Percentiles rank a stretch among this genome's conserved stretches.
Evolutionary conservation across 35 echinoderm and acorn worm genomes (phyloP).

Genomic region (Lytechinus variegatus): DNA sequence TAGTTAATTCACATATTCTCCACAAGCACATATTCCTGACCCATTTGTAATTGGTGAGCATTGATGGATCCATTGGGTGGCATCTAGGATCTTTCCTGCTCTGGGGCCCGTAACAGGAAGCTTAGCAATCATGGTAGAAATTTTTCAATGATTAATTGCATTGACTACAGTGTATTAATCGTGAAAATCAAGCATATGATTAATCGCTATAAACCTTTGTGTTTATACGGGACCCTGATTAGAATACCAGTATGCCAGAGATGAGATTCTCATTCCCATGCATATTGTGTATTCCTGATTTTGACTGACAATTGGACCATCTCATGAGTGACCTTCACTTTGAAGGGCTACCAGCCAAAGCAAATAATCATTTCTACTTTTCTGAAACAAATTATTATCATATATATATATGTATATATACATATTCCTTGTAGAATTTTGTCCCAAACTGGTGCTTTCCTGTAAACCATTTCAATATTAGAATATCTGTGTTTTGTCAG

Average conservation of each 20-base stretch:
- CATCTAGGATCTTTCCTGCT: too few relatives aligned
- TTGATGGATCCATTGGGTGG: too few relatives aligned
- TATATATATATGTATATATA: not conserved
- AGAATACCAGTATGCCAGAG: too few relatives aligned
- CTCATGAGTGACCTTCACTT: not conserved
- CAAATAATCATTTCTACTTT: not conserved
- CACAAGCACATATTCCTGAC: not conserved
- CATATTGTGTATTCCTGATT: not conserved
- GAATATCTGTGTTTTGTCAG: not conserved
- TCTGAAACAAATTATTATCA: not conserved
- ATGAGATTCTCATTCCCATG: not conserved
- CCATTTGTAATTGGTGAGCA: not conserved
- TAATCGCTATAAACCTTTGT: too few relatives aligned
- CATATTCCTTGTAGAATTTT: not conserved
- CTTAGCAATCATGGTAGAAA: too few relatives aligned
- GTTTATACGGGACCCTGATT: too few relatives aligned
- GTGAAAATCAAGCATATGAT: too few relatives aligned
- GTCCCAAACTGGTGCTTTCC: constrained; percentile 15
- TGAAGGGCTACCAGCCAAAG: not conserved
- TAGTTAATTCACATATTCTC: not conserved
- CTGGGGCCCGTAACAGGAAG: too few relatives aligned
- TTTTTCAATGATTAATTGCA: too few relatives aligned
- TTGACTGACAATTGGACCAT: not conserved
- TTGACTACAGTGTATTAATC: too few relatives aligned
- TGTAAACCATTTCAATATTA: not conserved